phyloP scores from a whole-genome alignment of 2,888 invertebrate genomes.

The Andricus quercusramuli region DNA sequence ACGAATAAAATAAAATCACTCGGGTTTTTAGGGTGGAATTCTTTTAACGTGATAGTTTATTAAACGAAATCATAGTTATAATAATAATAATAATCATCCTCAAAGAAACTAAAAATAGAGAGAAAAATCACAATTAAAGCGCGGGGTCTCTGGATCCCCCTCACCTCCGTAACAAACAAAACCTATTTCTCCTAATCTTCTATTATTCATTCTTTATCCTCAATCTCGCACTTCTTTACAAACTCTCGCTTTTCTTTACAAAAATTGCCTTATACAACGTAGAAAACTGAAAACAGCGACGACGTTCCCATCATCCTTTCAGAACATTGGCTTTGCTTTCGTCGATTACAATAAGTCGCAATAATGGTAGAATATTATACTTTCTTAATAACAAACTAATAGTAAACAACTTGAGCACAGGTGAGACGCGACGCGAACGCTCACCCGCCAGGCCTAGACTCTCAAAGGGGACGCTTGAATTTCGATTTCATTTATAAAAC shows the following conservation, averaged over 20 bases:
- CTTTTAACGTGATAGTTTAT: constrained; percentile 75
- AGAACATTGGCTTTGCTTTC: constrained; percentile 48
- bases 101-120: constrained; percentile 70
- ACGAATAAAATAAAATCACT: constrained; percentile 49
- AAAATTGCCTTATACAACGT: constrained; percentile 16
- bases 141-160: constrained; percentile 67
- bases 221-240: constrained; percentile 25
- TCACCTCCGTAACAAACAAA: constrained; percentile 56
- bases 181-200: constrained; percentile 51
- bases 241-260: constrained; percentile 41
- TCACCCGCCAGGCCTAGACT: constrained; percentile 46
- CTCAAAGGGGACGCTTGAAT: constrained; percentile 14
- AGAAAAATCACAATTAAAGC: constrained; percentile 76
- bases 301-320: constrained; percentile 44
- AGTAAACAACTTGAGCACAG: constrained; percentile 77
- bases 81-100: constrained; percentile 63
- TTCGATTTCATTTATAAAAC: background rate
- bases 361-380: constrained; percentile 60
- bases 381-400: constrained; percentile 72
- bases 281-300: constrained; percentile 36
- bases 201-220: constrained; percentile 38
- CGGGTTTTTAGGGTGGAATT: constrained; percentile 53
- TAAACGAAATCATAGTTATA: constrained; percentile 76
- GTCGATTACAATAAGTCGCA: constrained; percentile 60
- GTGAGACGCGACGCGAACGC: constrained; percentile 63